phyloP scores from a whole-genome alignment of 2,888 invertebrate species.

The Metellina segmentata region DNA sequence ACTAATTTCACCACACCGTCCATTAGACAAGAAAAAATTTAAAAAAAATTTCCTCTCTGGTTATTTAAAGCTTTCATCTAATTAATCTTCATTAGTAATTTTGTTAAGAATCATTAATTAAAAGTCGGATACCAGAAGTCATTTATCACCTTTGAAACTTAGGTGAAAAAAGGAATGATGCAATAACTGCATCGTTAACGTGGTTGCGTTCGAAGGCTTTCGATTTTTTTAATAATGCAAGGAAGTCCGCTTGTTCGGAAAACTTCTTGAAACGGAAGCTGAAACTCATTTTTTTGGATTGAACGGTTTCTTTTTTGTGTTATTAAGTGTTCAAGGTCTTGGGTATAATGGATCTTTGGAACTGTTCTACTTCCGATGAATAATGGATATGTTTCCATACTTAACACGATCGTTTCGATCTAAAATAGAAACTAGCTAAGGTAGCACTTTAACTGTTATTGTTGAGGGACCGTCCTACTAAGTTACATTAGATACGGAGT shows the following conservation, averaged over 20 bases:
- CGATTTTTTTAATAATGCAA: conserved; percentile 22
- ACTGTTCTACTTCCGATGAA: not conserved
- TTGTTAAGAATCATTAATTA: conserved; percentile 60
- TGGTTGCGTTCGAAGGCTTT: not conserved
- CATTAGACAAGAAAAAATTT: conserved; percentile 7
- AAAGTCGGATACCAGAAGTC: conserved; percentile 42
- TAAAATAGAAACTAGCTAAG: not conserved
- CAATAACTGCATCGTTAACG: conserved; percentile 35
- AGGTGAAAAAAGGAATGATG: conserved; percentile 5
- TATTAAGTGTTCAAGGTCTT: conserved; percentile 1
- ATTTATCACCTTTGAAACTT: conserved; percentile 38
- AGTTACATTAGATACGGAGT: no score
- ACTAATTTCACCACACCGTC: not conserved
- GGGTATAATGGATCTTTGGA: not conserved
- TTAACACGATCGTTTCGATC: not conserved
- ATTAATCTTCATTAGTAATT: conserved; percentile 66
- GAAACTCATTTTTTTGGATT: not conserved
- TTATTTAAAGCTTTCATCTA: conserved; percentile 11
- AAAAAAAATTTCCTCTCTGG: not conserved
- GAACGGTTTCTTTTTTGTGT: not conserved
- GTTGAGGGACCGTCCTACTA: no score
- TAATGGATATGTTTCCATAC: not conserved
- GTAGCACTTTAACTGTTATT: no score
- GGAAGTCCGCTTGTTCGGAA: conserved; percentile 18
- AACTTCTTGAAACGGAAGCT: conserved; percentile 1